Percentiles rank a stretch among this genome's conserved stretches.
These are phyloP conservation scores for Melitaea cinxia DNA, from an alignment of 1,140 invertebrate genomes.

Conservation along the genomic window DNA sequence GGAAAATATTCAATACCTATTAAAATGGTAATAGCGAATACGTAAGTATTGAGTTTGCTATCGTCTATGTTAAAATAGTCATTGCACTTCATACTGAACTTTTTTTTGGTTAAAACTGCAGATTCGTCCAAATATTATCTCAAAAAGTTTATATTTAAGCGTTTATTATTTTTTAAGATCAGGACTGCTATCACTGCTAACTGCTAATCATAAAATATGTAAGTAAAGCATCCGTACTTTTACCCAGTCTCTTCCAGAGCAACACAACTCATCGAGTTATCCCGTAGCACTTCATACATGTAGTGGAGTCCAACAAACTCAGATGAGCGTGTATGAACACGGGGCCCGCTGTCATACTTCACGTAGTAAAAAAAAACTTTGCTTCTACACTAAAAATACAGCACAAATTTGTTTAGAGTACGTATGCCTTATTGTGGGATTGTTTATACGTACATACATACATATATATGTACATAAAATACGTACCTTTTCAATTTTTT, in stretches of 20 bases:
- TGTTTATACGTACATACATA: neutral
- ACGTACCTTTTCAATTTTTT: too few species aligned
- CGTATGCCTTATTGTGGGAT: neutral
- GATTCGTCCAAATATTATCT: too few species aligned
- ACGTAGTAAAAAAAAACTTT: conserved; percentile 26
- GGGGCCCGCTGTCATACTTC: conserved; percentile 28
- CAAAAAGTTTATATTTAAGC: too few species aligned
- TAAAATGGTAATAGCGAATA: neutral
- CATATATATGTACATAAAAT: neutral
- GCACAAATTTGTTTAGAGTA: conserved; percentile 4
- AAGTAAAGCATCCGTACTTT: too few species aligned
- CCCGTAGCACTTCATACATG: conserved; percentile 33
- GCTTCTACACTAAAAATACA: conserved; percentile 1
- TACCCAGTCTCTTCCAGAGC: conserved; percentile 17
- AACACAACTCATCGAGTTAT: neutral
- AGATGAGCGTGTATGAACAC: conserved; percentile 39
- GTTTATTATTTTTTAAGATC: too few species aligned
- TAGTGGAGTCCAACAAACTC: conserved; percentile 30
- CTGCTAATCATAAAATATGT: too few species aligned
- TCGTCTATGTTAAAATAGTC: too few species aligned
- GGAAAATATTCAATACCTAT: neutral
- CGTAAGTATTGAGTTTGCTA: too few species aligned
- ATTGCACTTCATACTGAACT: too few species aligned
- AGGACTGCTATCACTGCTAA: too few species aligned
- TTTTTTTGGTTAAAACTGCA: too few species aligned